Conservation (phyloP, 2,797 vertebrate species). For the Rhinella marina region DNA sequence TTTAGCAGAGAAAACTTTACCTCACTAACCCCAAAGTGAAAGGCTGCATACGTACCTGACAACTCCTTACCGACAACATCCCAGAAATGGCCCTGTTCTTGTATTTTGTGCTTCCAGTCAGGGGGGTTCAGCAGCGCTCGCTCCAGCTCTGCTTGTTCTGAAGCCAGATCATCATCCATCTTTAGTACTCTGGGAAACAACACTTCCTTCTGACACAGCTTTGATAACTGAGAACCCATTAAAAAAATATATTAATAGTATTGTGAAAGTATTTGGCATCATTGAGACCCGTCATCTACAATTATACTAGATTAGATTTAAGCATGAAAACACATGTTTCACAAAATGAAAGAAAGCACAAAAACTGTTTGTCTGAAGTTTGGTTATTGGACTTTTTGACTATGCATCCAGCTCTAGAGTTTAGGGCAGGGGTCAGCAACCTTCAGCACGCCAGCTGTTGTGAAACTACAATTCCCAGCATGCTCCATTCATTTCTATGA, state of each 20-base stretch:
- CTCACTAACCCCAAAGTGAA: neutral
- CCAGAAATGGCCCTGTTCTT: neutral
- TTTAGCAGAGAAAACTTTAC: too few relatives aligned
- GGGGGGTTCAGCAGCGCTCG: neutral
- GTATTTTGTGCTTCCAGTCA: neutral
- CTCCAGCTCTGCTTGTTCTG: slow-evolving; percentile 2
- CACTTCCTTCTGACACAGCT: slow-evolving; percentile 43
- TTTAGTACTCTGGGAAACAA: slow-evolving; percentile 51
- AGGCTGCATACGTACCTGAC: neutral
- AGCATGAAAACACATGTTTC: neutral
- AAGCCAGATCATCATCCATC: neutral
- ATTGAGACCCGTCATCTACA: neutral
- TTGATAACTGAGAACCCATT: slow-evolving; percentile 33
- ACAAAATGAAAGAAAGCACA: too few relatives aligned
- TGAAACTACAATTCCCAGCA: too few relatives aligned
- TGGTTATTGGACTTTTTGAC: too few relatives aligned
- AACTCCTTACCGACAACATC: neutral
- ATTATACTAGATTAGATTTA: neutral
- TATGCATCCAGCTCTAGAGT: too few relatives aligned
- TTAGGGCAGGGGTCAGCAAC: too few relatives aligned
- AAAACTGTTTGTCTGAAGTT: too few relatives aligned
- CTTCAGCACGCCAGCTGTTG: too few relatives aligned
- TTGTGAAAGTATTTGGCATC: neutral
- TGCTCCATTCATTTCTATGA: too few relatives aligned
- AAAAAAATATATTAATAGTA: neutral